A percentile compares a stretch with the other conserved stretches of the same genome.
Conservation (phyloP, 2,113 vertebrate species). For the Zosterops lateralis region DNA sequence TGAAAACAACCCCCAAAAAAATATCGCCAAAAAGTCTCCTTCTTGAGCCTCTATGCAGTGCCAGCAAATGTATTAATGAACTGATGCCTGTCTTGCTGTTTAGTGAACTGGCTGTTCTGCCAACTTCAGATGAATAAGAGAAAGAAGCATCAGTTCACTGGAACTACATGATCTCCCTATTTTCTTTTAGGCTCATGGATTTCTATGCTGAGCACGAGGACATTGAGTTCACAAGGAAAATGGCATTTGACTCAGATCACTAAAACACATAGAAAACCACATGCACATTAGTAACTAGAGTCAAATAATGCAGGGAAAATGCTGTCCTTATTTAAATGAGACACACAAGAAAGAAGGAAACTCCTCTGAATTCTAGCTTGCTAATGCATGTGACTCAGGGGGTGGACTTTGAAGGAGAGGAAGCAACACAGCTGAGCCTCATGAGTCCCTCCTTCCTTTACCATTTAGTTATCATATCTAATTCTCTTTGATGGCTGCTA, state of each 20-base stretch:
- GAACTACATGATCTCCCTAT: not conserved
- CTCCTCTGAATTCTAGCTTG: not conserved
- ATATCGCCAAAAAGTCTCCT: not conserved
- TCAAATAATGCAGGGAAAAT: not conserved
- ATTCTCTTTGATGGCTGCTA: not conserved
- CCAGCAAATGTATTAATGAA: not conserved
- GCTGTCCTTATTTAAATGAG: not conserved
- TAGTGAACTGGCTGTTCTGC: constrained; percentile 39
- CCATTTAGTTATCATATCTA: not conserved
- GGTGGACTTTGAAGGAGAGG: not conserved
- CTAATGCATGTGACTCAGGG: not conserved
- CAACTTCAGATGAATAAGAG: not conserved
- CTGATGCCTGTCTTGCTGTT: not conserved
- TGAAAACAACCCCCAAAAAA: not conserved
- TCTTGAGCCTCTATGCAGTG: not conserved
- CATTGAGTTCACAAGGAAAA: not conserved
- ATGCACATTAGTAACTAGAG: not conserved
- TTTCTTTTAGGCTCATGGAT: not conserved
- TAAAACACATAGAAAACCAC: not conserved
- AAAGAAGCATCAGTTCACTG: not conserved
- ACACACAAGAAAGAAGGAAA: not conserved
- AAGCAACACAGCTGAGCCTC: not conserved
- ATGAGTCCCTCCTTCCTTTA: not conserved
- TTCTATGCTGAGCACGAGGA: not conserved
- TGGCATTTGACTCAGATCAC: not conserved